phyloP scores from a whole-genome alignment of 2,797 vertebrate species.

The Gallinago solitaria region DNA sequence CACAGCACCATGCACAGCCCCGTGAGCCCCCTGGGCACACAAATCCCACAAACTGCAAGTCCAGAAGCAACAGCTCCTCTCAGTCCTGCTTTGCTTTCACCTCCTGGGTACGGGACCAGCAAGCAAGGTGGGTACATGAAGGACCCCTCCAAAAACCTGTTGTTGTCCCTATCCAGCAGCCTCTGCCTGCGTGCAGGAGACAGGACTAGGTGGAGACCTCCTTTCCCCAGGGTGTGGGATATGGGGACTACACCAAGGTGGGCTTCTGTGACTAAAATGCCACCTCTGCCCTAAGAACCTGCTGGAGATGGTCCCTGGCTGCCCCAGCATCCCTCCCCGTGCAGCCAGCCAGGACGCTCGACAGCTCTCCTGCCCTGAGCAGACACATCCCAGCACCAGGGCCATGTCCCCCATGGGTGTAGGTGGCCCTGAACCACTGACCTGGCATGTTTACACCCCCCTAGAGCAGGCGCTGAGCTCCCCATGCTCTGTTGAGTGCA shows the following conservation, averaged over 20 bases:
- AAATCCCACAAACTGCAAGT: not conserved
- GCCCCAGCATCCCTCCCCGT: not conserved
- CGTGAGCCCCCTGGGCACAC: fast-evolving
- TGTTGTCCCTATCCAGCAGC: not conserved
- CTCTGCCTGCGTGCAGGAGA: not conserved
- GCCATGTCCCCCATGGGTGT: too few relatives aligned
- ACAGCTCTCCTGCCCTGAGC: not conserved
- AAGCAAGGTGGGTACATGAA: not conserved
- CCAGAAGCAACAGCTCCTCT: not conserved
- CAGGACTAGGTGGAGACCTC: not conserved
- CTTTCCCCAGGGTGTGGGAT: too few relatives aligned
- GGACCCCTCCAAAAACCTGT: not conserved
- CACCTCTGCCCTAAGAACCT: not conserved
- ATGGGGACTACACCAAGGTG: not conserved
- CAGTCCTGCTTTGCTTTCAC: not conserved
- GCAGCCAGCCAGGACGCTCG: not conserved
- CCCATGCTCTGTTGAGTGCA: not conserved
- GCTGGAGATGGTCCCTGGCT: fast-evolving
- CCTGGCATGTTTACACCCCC: not conserved
- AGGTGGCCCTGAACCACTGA: not conserved
- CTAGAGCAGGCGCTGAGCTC: not conserved
- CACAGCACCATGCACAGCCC: not conserved
- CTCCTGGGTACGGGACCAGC: not conserved
- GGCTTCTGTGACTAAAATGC: not conserved
- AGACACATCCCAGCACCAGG: not conserved